A percentile compares a stretch with the other conserved stretches of the same genome.
Conservation (phyloP, 1,140 invertebrate species). For the Maniola jurtina region DNA sequence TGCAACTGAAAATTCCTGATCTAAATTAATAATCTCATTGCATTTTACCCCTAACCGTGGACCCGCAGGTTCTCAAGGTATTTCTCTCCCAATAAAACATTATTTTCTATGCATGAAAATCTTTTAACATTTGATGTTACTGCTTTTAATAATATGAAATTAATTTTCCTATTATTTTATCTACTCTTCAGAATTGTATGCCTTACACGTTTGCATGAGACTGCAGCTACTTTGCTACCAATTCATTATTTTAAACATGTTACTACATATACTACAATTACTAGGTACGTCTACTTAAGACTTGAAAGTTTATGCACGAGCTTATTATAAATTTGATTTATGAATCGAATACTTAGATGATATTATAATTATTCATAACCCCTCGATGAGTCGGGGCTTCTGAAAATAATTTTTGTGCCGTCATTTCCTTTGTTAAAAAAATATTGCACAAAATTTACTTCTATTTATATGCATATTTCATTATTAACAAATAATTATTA, state of each 20-base stretch:
- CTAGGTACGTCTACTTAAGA: background rate
- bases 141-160: constrained; percentile 34
- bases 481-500: background rate
- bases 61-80: constrained; percentile 87
- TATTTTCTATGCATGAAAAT: constrained; percentile 67
- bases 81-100: constrained; percentile 75
- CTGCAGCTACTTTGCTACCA: constrained; percentile 22
- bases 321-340: constrained; percentile 19
- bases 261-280: background rate
- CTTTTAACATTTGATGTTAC: constrained; percentile 25
- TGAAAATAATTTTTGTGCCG: constrained; percentile 12
- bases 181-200: constrained; percentile 16
- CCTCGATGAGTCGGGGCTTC: background rate
- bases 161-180: constrained; percentile 22
- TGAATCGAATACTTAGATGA: constrained; percentile 13
- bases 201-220: constrained; percentile 31
- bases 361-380: constrained; percentile 5
- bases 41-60: constrained; percentile 77
- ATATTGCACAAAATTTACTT: constrained; percentile 15
- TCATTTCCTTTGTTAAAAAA: constrained; percentile 18
- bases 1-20: constrained; percentile 62
- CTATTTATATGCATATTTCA: constrained; percentile 4
- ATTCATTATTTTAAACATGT: constrained; percentile 18
- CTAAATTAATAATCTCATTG: constrained; percentile 75
- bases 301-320: constrained; percentile 27